Percentiles rank a stretch among this genome's conserved stretches.
phyloP scores from a whole-genome alignment of 2,113 vertebrate species.

The Pedionomus torquatus region DNA sequence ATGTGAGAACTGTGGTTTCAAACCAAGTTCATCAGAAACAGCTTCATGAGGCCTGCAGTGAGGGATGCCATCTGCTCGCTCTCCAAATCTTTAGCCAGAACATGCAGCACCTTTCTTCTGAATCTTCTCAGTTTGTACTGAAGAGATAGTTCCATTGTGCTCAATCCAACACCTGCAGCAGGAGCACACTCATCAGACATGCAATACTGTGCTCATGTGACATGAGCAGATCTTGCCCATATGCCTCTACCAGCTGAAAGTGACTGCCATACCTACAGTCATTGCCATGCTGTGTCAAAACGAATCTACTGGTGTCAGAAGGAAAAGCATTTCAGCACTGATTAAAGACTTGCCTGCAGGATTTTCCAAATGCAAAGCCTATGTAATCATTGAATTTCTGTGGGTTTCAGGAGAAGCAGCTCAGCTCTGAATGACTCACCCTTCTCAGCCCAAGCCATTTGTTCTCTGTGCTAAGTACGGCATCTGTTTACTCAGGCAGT shows the following conservation, averaged over 20 bases:
- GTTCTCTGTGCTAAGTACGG: background rate
- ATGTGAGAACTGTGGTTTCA: background rate
- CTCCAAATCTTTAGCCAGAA: background rate
- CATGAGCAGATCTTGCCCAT: background rate
- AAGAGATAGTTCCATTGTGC: background rate
- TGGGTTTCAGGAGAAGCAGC: constrained; percentile 2
- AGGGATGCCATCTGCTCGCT: background rate
- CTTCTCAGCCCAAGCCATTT: constrained; percentile 11
- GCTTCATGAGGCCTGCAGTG: background rate
- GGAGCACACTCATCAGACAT: background rate
- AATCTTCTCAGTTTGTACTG: background rate
- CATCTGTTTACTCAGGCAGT: background rate
- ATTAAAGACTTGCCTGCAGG: background rate
- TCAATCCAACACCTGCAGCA: constrained; percentile 13
- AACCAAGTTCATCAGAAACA: background rate
- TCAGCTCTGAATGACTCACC: background rate
- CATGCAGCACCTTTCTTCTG: background rate
- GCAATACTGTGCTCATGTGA: background rate
- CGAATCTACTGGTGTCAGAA: background rate
- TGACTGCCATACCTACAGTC: background rate
- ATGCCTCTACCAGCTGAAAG: background rate
- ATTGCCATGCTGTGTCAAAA: background rate
- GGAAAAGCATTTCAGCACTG: background rate
- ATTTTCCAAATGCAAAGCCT: constrained; percentile 24
- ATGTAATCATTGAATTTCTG: constrained; percentile 8